Conservation (phyloP, 2,113 vertebrate species). For the Varanus komodoensis region DNA sequence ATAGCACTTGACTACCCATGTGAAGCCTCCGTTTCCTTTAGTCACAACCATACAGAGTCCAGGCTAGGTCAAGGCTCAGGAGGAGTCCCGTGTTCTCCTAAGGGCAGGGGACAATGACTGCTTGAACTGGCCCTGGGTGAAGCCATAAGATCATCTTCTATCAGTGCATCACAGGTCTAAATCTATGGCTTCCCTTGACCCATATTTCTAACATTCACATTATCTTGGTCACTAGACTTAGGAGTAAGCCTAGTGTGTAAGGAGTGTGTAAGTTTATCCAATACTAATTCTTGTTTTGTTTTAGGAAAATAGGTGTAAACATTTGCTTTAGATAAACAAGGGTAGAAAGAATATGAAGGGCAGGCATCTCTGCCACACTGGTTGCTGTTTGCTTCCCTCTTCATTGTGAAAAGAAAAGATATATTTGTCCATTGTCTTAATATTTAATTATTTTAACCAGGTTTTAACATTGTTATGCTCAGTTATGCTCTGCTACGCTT, state of each 20-base stretch:
- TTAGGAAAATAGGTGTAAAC: background rate
- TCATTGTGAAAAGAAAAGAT: rapidly evolving
- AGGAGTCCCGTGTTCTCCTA: background rate
- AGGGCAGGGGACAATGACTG: background rate
- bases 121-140: background rate
- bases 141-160: background rate
- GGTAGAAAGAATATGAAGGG: background rate
- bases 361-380: conserved; percentile 41
- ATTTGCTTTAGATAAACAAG: background rate
- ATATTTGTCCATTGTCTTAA: no score
- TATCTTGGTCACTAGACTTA: background rate
- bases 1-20: background rate
- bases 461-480: no score
- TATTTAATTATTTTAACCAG: no score
- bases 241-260: background rate
- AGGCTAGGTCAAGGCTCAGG: no score
- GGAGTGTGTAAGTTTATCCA: background rate
- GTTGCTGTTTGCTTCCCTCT: conserved; percentile 13
- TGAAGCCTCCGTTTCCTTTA: background rate
- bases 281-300: background rate
- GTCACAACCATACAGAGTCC: background rate
- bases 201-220: background rate
- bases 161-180: background rate
- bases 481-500: no score
- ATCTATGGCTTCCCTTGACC: background rate